These are phyloP conservation scores for Crambe crambe DNA, from an alignment of 37 sponge, comb jelly and placozoan genomes.

Conservation along the genomic window DNA sequence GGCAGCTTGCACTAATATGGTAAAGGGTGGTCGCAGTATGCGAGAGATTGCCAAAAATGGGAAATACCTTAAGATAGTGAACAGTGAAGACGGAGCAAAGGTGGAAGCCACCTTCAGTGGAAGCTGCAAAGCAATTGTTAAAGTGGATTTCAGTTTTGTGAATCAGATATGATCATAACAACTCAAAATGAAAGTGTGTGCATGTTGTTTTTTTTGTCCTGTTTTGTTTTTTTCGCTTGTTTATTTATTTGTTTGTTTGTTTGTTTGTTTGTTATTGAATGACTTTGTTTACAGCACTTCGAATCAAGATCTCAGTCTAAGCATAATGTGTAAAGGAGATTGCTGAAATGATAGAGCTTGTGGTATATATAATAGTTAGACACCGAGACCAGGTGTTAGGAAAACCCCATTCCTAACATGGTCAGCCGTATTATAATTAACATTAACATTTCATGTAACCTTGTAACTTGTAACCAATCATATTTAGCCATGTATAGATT, in stretches of 20 bases:
- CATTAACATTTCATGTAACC: no score
- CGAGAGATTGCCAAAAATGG: not conserved
- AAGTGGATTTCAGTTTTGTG: not conserved
- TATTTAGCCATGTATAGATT: no score
- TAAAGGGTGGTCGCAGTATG: not conserved
- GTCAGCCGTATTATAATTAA: no score
- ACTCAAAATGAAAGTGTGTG: not conserved
- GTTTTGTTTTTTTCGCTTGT: not conserved
- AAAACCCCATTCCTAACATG: no score
- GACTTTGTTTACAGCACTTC: not conserved
- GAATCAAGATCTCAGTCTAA: no score
- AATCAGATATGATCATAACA: not conserved
- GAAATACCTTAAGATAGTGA: not conserved
- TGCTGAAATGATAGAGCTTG: no score
- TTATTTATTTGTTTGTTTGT: not conserved
- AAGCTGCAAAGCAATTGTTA: constrained; percentile 10
- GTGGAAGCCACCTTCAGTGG: constrained; percentile 8
- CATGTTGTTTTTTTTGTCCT: not conserved
- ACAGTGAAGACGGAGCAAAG: not conserved
- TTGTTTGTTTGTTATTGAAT: not conserved
- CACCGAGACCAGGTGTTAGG: no score
- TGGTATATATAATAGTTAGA: no score
- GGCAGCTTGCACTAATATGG: not conserved
- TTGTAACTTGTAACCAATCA: no score
- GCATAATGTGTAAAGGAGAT: no score